phyloP scores from a whole-genome alignment of 2,113 vertebrate species.

The Spizaetus ornatus region DNA sequence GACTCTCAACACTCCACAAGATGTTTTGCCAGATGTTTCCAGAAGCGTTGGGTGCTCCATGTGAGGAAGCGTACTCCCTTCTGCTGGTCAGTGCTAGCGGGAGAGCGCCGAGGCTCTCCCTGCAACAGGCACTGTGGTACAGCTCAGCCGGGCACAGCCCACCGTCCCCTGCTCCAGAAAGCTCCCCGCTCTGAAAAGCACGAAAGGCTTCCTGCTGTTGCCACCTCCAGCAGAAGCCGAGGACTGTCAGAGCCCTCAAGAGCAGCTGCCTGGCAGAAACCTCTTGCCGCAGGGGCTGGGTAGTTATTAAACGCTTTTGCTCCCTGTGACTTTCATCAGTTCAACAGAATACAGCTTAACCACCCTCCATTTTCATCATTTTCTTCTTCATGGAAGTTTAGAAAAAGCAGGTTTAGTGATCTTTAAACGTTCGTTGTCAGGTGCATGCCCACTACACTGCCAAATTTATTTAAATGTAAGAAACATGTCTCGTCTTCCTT shows the following conservation, averaged over 20 bases:
- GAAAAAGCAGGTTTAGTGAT: background rate
- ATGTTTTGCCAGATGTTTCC: background rate
- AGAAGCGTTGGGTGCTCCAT: background rate
- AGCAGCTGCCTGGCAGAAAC: background rate
- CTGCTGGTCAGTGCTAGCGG: background rate
- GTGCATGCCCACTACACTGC: background rate
- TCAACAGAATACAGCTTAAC: background rate
- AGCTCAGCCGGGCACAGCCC: background rate
- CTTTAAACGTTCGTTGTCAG: background rate
- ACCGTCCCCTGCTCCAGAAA: no score
- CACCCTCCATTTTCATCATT: background rate
- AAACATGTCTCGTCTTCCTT: background rate
- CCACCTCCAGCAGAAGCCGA: background rate
- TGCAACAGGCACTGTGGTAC: background rate
- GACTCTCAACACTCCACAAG: background rate
- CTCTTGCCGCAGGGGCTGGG: background rate
- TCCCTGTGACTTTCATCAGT: background rate
- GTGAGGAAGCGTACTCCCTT: background rate
- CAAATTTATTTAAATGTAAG: background rate
- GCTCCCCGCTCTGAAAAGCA: background rate
- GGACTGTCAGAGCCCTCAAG: background rate
- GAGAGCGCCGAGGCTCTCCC: background rate
- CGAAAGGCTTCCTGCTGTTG: background rate
- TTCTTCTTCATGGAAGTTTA: background rate
- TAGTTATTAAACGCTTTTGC: background rate